Evolutionary conservation across 2,888 invertebrate genomes (phyloP), one percentile per base, ranked within the genome.

Genomic region (Mantis religiosa): DNA sequence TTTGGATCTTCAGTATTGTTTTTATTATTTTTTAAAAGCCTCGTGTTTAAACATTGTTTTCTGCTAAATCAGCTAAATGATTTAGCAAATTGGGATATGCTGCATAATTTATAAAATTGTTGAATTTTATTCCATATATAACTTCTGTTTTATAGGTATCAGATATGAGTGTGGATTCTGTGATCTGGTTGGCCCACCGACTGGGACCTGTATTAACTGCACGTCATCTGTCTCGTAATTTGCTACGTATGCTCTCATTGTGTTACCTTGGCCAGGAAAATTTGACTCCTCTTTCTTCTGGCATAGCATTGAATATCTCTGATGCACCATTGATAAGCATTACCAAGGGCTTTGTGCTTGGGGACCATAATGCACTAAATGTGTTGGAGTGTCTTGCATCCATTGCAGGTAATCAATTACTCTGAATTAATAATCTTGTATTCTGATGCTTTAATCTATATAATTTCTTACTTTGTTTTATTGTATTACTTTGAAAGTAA

Each of bases 151-250:
- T 90, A 71, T 91, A 92, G 89, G 92, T 93, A 71, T 92, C 97
- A 0, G 97, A 98, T 92, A 97, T 98, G 96, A 97, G 97, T 92
- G 95, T 96, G 0, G 98, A 98, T 92, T 98, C 97, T 92, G 93
- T 98, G 1, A 96, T 98, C 90, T 99, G 99, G 99, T 92, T 99
- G 89, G 96, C 98, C 0, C 98, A 98, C 93, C 95, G 98, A 90
- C 94, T 99, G 28, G 99, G 99, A 0, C 99, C 99, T 0, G 98
- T 99, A 85, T 94, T 99, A 34, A 98, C 98, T 0, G 98, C 99
- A 83, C 96, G 97, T 91, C 97, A 98, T 93, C 94, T 99, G 47
- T 97, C 98, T 0, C 95, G 98, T 90, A 99, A 99, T 94, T 94
- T 99, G 90, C 94, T 99, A 20, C 96, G 98, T 92, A 98, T 99